phyloP scores from a whole-genome alignment of 2,113 vertebrate species.

The Embiotoca jacksoni region DNA sequence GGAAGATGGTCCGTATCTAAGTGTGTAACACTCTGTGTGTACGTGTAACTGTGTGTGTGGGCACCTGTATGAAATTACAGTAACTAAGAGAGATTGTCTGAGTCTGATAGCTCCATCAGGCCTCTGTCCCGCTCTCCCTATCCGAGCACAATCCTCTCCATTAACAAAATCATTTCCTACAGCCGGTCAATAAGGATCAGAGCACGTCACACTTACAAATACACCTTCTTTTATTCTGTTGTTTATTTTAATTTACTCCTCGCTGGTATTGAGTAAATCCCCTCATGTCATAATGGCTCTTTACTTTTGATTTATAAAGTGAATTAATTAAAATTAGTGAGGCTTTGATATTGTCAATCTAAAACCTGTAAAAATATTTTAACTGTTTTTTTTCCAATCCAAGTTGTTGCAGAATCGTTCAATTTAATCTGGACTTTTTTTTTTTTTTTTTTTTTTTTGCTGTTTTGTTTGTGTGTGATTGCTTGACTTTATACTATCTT shows the following conservation, averaged over 20 bases:
- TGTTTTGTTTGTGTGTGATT: neutral
- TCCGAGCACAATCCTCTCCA: constrained; percentile 46
- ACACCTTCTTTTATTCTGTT: constrained; percentile 46
- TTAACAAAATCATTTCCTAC: constrained; percentile 64
- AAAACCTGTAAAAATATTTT: neutral
- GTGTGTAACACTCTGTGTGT: constrained; percentile 30
- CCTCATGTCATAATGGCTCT: constrained; percentile 21
- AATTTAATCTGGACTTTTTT: neutral
- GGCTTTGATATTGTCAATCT: constrained; percentile 11
- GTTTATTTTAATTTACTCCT: constrained; percentile 64
- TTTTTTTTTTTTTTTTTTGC: constrained; percentile 1
- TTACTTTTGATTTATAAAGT: constrained; percentile 33
- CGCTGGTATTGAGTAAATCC: constrained; percentile 28
- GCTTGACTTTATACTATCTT: neutral
- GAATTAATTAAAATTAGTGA: constrained; percentile 17
- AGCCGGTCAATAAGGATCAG: constrained; percentile 67
- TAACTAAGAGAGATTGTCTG: constrained; percentile 77
- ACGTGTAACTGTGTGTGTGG: constrained; percentile 20
- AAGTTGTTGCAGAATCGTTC: neutral
- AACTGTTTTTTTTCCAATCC: neutral
- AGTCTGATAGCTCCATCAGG: constrained; percentile 83
- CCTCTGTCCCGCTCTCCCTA: constrained; percentile 26
- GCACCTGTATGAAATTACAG: constrained; percentile 71
- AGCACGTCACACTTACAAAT: constrained; percentile 29
- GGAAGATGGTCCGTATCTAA: constrained; percentile 57